These are phyloP conservation scores for Ginglymostoma cirratum DNA, from an alignment of 2,113 vertebrate genomes.

Conservation along the genomic window DNA sequence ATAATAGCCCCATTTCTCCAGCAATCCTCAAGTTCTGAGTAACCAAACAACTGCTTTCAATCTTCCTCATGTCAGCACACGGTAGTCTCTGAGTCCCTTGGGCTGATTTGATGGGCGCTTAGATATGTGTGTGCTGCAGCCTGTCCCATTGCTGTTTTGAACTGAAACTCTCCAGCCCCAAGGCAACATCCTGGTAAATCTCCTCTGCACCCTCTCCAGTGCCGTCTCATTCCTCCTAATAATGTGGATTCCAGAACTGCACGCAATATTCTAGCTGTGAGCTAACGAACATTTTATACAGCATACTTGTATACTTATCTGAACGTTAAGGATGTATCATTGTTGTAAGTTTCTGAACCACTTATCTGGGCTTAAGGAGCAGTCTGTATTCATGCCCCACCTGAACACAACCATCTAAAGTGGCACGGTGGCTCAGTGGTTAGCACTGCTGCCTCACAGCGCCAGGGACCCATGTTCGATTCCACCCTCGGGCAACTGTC, in stretches of 20 bases:
- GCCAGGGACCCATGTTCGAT: too few relatives aligned
- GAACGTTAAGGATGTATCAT: neutral
- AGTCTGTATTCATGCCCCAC: neutral
- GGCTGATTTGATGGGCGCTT: neutral
- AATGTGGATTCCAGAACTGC: neutral
- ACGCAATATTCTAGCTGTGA: neutral
- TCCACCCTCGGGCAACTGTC: too few relatives aligned
- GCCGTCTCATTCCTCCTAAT: neutral
- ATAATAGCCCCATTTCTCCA: too few relatives aligned
- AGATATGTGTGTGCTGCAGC: neutral
- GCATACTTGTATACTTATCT: neutral
- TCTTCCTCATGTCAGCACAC: neutral
- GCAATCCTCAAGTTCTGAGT: too few relatives aligned
- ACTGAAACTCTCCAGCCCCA: too few relatives aligned
- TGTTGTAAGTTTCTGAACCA: neutral
- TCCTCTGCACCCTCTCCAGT: neutral
- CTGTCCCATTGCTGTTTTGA: too few relatives aligned
- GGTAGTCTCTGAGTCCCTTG: too few relatives aligned
- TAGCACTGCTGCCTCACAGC: too few relatives aligned
- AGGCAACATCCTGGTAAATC: too few relatives aligned
- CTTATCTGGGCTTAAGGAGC: neutral
- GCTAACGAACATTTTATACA: neutral
- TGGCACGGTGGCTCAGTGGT: too few relatives aligned
- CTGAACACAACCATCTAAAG: neutral
- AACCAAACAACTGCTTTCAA: too few relatives aligned